Base-by-base conservation (phyloP, 1,140 invertebrate genomes). In the Halyomorpha halys region DNA sequence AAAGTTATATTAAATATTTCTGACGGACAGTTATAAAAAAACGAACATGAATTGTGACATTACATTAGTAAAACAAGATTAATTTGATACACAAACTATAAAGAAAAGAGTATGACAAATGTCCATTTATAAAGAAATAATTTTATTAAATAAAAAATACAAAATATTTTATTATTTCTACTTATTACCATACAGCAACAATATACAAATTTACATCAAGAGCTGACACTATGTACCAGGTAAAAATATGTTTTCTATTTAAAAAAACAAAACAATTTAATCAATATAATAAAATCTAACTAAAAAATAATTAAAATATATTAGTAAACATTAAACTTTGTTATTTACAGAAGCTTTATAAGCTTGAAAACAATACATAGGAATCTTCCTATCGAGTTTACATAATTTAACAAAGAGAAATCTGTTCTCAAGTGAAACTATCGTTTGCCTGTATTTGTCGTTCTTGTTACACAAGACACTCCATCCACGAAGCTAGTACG, bases 401-500 rank as follows among this genome's bases (percentile, higher is more conserved):
- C 16, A 59, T 11, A 16, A 21, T 30, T 30, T 30, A 4, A 27
- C 4, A 8, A 11, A 25, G 23, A 27, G n/a, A 23, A 3, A 59
- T 21, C 1, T 23, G 1, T 59, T 59, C 21, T 6, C n/a, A 8
- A 15, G 25, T 25, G 9, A 34, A 23, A 27, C 25, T 59, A 59
- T 27, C 15, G n/a, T 59, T 59, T 59, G 5, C 23, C 54, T 23
- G 6, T 25, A 25, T 30, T 44, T 2, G 68, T 67, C 15, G 81
- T 86, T 66, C 94, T 81, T 27, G 81, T 81, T 18, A 98, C 87
- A 9, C 86, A 84, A 0, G 97, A 99, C 77, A 94, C 90, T 45
- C 97, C 97, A 77, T 99, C 94, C 23, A 93, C 83, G 76, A 99
- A 98, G 70, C 86, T 86, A 0, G 97, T 98, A 62, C 89, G 87